These are phyloP conservation scores for Lepidocyrtoides sp. DNA, from an alignment of 2,888 invertebrate species.

Conservation along the genomic window DNA sequence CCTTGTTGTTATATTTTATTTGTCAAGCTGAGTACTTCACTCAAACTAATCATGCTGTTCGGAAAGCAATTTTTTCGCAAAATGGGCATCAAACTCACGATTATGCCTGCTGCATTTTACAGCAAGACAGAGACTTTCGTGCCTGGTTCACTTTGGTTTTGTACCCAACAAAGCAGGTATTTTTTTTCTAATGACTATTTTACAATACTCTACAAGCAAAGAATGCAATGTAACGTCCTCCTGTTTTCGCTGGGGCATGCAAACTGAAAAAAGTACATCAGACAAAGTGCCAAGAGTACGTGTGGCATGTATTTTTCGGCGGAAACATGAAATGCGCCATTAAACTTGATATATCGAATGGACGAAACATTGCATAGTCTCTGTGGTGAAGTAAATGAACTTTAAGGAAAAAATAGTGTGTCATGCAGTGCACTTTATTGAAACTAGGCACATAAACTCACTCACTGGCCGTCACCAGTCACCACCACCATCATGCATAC, in stretches of 20 bases:
- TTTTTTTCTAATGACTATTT: neutral
- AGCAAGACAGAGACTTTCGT: neutral
- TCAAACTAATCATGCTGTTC: constrained; percentile 47
- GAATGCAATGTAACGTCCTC: constrained; percentile 48
- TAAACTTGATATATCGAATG: constrained; percentile 50
- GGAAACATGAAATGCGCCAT: constrained; percentile 57
- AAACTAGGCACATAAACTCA: neutral
- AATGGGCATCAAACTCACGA: constrained; percentile 44
- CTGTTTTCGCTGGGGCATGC: constrained; percentile 52
- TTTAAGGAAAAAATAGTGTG: constrained; percentile 13
- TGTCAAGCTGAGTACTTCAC: constrained; percentile 7
- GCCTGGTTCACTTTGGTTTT: neutral
- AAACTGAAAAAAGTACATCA: constrained; percentile 44
- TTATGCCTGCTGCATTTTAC: neutral
- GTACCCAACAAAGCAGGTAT: neutral
- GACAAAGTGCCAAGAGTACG: neutral
- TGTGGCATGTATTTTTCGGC: constrained; percentile 36
- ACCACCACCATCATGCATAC: no score
- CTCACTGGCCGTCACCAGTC: neutral
- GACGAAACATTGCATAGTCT: neutral
- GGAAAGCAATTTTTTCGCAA: constrained; percentile 35
- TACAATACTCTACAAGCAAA: neutral
- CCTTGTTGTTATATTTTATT: constrained; percentile 42
- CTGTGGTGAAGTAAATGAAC: constrained; percentile 8
- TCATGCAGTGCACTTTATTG: constrained; percentile 3